Conservation (phyloP, 2,113 vertebrate species). For the Neogale vison region DNA sequence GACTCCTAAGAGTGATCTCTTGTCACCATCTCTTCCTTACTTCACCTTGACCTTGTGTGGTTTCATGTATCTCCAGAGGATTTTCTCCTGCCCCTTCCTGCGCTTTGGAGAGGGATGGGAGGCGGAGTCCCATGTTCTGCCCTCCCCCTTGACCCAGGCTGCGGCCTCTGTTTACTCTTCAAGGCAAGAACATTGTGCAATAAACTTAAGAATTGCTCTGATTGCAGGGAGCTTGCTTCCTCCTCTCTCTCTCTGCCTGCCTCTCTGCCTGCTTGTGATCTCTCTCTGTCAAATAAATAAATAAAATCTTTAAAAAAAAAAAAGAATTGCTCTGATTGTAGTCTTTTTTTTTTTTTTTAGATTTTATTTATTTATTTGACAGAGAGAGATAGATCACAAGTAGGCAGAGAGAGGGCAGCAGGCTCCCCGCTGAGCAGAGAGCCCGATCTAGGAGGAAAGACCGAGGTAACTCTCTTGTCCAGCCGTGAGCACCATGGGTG, state of each 20-base stretch:
- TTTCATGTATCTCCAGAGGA: not conserved
- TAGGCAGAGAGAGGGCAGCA: too few species aligned
- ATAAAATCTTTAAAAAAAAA: too few species aligned
- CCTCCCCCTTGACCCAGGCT: not conserved
- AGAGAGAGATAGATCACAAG: too few species aligned
- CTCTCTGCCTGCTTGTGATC: too few species aligned
- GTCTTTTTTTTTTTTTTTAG: too few species aligned
- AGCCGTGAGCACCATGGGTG: accelerated
- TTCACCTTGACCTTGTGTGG: not conserved
- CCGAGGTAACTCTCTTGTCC: accelerated
- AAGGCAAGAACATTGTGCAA: not conserved
- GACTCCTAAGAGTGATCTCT: not conserved
- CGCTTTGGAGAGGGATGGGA: not conserved
- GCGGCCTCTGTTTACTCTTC: not conserved
- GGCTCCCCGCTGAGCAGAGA: too few species aligned
- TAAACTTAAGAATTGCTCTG: not conserved
- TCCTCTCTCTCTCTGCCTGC: too few species aligned
- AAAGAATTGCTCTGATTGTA: not conserved
- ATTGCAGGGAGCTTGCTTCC: too few species aligned
- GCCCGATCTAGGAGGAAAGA: not conserved
- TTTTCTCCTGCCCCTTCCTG: not conserved
- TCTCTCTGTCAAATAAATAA: too few species aligned
- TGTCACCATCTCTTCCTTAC: not conserved
- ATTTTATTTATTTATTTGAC: too few species aligned
- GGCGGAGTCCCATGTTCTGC: not conserved